phyloP scores from a whole-genome alignment of 1,140 invertebrate species.

The Elysia chlorotica region DNA sequence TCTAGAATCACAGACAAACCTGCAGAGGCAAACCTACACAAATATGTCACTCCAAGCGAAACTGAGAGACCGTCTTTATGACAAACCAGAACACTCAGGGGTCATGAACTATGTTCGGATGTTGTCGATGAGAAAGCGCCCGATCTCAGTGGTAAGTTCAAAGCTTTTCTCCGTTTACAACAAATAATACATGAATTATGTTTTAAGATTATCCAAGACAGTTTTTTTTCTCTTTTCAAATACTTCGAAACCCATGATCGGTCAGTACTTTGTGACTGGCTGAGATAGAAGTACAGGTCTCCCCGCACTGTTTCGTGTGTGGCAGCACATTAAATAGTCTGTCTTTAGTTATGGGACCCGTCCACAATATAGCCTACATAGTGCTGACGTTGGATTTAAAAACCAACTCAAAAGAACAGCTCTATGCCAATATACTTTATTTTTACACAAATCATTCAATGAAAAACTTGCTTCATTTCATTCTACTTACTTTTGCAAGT shows the following conservation, averaged over 20 bases:
- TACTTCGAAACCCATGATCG: too few relatives aligned
- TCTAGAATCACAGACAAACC: constrained; percentile 16
- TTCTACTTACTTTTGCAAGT: too few relatives aligned
- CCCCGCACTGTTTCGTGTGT: constrained; percentile 10
- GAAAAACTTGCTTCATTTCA: too few relatives aligned
- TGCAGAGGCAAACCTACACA: constrained; percentile 13
- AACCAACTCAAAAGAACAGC: too few relatives aligned
- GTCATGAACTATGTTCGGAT: constrained; percentile 34
- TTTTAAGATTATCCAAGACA: too few relatives aligned
- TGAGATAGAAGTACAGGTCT: not conserved
- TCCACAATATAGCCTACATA: too few relatives aligned
- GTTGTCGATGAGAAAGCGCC: constrained; percentile 16
- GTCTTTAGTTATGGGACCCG: not conserved
- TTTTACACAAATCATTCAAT: too few relatives aligned
- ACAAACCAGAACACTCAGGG: constrained; percentile 39
- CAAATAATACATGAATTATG: not conserved
- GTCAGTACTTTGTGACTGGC: too few relatives aligned
- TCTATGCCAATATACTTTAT: too few relatives aligned
- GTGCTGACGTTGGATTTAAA: too few relatives aligned
- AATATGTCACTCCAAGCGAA: constrained; percentile 22
- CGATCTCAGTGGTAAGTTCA: constrained; percentile 13
- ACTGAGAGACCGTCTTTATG: constrained; percentile 37
- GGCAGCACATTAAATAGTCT: not conserved
- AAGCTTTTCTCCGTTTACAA: not conserved
- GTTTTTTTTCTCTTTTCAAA: too few relatives aligned